These are phyloP conservation scores for Mythimna loreyi DNA, from an alignment of 2,888 invertebrate genomes.

Conservation along the genomic window DNA sequence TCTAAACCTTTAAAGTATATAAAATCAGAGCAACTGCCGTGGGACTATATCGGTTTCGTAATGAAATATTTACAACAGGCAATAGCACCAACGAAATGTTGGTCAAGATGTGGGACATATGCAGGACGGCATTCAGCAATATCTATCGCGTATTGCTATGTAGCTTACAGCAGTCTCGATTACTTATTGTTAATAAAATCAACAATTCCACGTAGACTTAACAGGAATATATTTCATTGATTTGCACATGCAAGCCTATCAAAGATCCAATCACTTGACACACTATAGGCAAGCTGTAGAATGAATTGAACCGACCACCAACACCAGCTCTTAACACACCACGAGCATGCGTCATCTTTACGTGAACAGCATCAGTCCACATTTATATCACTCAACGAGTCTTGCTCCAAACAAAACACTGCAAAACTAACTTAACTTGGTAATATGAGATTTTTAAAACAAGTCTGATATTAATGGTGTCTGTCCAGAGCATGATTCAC, in stretches of 20 bases:
- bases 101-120: constrained; percentile 59
- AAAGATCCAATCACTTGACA: not conserved
- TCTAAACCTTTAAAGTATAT: constrained; percentile 61
- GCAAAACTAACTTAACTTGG: too few relatives aligned
- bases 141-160: constrained; percentile 25
- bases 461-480: too few relatives aligned
- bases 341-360: not conserved
- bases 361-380: not conserved
- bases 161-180: not conserved
- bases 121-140: constrained; percentile 57
- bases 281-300: not conserved
- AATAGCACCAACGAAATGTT: constrained; percentile 64
- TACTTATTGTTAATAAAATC: not conserved
- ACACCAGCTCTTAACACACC: not conserved
- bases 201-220: too few relatives aligned
- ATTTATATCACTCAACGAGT: too few relatives aligned
- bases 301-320: too few relatives aligned
- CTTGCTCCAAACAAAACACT: too few relatives aligned
- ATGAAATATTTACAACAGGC: constrained; percentile 57
- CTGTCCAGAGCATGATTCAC: too few relatives aligned
- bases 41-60: constrained; percentile 61
- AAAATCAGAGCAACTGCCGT: constrained; percentile 60
- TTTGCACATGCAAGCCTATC: not conserved
- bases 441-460: too few relatives aligned
- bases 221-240: not conserved